Evolutionary conservation across 1,140 invertebrate species (phyloP).

Genomic region (Polyergus mexicanus): DNA sequence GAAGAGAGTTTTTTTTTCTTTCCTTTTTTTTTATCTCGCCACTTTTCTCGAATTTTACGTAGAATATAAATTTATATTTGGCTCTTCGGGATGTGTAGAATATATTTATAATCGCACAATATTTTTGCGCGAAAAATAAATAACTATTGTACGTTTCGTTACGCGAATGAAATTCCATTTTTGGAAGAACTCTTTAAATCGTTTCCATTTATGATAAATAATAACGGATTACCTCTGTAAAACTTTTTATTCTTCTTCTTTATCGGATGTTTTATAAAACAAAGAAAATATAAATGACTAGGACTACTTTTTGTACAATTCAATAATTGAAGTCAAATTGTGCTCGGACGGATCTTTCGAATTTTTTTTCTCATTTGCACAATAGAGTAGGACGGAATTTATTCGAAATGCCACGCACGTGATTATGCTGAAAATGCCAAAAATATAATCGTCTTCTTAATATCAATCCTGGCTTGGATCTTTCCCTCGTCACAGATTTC

Average conservation of each 20-base stretch:
- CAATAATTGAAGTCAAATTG: no score
- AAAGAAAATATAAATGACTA: no score
- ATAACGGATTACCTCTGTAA: neutral
- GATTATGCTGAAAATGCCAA: neutral
- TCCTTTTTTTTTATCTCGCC: neutral
- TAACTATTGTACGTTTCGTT: neutral
- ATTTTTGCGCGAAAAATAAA: neutral
- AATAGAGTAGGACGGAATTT: neutral
- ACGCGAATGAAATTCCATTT: neutral
- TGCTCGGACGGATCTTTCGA: neutral
- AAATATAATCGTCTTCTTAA: constrained; percentile 25
- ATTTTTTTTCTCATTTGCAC: neutral
- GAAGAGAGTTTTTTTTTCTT: neutral
- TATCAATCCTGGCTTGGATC: constrained; percentile 10
- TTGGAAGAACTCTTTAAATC: no score
- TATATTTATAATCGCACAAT: neutral
- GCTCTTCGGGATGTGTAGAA: neutral
- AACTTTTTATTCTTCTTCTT: no score
- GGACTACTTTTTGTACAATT: no score
- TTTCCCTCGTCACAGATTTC: neutral
- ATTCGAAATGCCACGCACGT: neutral
- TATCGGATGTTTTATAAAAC: no score
- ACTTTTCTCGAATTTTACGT: constrained; percentile 9
- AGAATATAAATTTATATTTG: constrained; percentile 10
- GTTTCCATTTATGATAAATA: neutral